Conservation (phyloP, 2,888 invertebrate species). For the Athetis lepigone region DNA sequence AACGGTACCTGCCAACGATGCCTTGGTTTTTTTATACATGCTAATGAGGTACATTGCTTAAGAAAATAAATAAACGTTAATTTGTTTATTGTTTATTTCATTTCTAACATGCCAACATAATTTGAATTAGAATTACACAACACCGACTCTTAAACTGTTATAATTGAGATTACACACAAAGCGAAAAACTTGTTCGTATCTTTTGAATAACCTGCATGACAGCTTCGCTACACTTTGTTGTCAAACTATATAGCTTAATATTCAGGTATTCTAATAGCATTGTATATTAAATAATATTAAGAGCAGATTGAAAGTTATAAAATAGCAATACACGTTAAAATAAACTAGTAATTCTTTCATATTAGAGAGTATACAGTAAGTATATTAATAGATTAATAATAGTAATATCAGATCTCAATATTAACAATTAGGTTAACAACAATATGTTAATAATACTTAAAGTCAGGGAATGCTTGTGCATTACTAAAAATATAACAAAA, state of each 20-base stretch:
- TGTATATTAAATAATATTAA: no score
- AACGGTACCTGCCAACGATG: not conserved
- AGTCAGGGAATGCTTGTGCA: not conserved
- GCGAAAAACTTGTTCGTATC: slow-evolving; percentile 4
- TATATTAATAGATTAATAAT: not conserved
- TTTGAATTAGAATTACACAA: slow-evolving; percentile 2
- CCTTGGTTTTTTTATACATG: not conserved
- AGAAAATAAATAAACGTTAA: slow-evolving; percentile 4
- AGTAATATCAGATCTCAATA: not conserved
- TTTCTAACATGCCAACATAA: not conserved
- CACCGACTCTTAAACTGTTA: slow-evolving; percentile 6
- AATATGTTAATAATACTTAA: not conserved
- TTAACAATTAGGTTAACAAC: not conserved
- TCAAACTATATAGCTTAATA: not conserved
- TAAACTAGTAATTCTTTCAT: not conserved
- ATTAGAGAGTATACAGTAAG: not conserved
- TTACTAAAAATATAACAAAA: not conserved
- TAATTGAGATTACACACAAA: slow-evolving; percentile 4
- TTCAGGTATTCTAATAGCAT: not conserved
- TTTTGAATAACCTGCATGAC: no score
- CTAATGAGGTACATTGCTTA: not conserved
- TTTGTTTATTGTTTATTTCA: slow-evolving; percentile 15
- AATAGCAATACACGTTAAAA: not conserved
- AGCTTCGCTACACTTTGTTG: no score
- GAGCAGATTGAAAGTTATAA: not conserved